These are phyloP conservation scores for Zaprionus obscuricornis DNA, from an alignment of 2,888 invertebrate species.

Conservation along the genomic window DNA sequence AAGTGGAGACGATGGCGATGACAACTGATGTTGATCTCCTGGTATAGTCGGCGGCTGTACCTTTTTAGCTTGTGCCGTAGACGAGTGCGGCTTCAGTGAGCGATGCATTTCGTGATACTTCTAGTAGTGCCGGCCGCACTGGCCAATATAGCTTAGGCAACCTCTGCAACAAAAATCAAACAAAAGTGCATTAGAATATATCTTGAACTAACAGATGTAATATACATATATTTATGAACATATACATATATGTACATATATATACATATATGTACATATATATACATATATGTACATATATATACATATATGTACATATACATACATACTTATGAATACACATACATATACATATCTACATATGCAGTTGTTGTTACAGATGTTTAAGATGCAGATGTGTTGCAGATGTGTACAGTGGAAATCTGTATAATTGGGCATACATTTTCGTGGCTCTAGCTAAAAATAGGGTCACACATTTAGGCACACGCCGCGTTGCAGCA, in stretches of 20 bases:
- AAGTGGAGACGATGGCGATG: slow-evolving; percentile 48
- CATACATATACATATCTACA: too few relatives aligned
- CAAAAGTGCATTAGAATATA: slow-evolving; percentile 44
- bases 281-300: too few relatives aligned
- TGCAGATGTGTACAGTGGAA: slow-evolving; percentile 43
- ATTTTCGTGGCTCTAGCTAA: slow-evolving; percentile 60
- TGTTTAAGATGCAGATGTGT: slow-evolving; percentile 42
- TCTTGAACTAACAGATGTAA: neutral
- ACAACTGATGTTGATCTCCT: slow-evolving; percentile 85
- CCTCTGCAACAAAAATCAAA: slow-evolving; percentile 48
- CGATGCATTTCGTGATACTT: slow-evolving; percentile 91
- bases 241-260: too few relatives aligned
- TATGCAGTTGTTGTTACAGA: too few relatives aligned
- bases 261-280: too few relatives aligned
- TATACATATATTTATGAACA: too few relatives aligned
- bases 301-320: too few relatives aligned
- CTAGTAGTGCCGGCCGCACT: slow-evolving; percentile 74
- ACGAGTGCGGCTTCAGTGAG: slow-evolving; percentile 91
- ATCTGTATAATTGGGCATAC: slow-evolving; percentile 75
- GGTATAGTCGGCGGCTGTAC: slow-evolving; percentile 95
- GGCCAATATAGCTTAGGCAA: slow-evolving; percentile 67
- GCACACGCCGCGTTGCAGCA: slow-evolving; percentile 49
- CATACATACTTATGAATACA: too few relatives aligned
- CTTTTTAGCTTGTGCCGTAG: slow-evolving; percentile 94
- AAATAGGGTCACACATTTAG: slow-evolving; percentile 74